Evolutionary conservation across 2,113 vertebrate genomes (phyloP).

Genomic region (Entelurus aequoreus): DNA sequence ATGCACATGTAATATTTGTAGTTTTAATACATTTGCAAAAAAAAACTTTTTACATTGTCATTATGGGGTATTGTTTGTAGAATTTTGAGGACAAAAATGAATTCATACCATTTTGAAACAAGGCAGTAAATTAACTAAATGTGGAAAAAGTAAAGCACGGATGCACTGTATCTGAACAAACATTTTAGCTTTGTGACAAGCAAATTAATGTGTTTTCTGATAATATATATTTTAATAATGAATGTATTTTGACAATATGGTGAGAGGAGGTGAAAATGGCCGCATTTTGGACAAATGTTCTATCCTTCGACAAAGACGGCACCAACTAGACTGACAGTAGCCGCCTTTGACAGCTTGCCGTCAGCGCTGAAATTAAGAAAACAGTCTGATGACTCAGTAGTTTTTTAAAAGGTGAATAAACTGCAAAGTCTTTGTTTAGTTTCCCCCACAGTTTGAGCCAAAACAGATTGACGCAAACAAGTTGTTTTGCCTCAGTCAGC

Average conservation of each 20-base stretch:
- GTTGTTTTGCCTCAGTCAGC: conserved; percentile 4
- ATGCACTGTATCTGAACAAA: too few relatives aligned
- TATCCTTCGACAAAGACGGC: background rate
- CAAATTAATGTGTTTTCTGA: background rate
- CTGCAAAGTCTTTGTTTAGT: conserved; percentile 19
- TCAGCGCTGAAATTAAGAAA: conserved; percentile 17
- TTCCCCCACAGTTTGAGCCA: conserved; percentile 9
- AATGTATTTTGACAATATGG: background rate
- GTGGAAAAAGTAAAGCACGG: too few relatives aligned
- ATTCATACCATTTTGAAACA: too few relatives aligned
- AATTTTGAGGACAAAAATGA: too few relatives aligned
- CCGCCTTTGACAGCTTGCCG: conserved; percentile 10
- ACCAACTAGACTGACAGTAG: background rate
- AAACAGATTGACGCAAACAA: conserved; percentile 26
- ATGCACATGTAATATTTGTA: too few relatives aligned
- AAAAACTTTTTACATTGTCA: too few relatives aligned
- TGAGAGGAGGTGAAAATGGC: too few relatives aligned
- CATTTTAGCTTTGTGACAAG: too few relatives aligned
- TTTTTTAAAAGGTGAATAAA: conserved; percentile 18
- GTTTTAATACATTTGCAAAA: too few relatives aligned
- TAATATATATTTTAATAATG: background rate
- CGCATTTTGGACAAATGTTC: too few relatives aligned
- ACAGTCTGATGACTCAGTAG: conserved; percentile 23
- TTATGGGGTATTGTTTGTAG: too few relatives aligned
- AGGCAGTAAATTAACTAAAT: too few relatives aligned